A percentile compares a stretch with the other conserved stretches of the same genome.
Evolutionary conservation across 1,140 invertebrate genomes (phyloP).

Genomic region (Galleria mellonella): DNA sequence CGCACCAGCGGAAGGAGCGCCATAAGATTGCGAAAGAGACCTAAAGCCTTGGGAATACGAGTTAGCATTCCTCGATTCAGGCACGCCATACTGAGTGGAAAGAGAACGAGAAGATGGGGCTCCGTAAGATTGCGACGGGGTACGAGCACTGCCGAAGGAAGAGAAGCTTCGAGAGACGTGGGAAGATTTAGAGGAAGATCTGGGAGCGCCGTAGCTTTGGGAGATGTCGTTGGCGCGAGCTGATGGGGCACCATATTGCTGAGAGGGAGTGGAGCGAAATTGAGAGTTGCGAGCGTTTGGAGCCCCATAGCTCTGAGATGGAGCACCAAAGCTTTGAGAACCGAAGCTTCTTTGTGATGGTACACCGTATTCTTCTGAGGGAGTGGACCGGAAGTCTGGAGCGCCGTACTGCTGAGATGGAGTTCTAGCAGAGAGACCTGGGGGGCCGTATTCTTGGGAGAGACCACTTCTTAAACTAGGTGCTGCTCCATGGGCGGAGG

Average conservation of each 20-base stretch:
- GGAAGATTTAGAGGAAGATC: slow-evolving; percentile 1
- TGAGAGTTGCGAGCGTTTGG: slow-evolving; percentile 15
- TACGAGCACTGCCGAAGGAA: slow-evolving; percentile 1
- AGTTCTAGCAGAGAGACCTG: slow-evolving; percentile 14
- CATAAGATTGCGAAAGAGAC: slow-evolving; percentile 25
- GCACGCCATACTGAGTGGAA: slow-evolving; percentile 32
- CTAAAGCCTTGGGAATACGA: slow-evolving; percentile 31
- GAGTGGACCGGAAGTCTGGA: slow-evolving; percentile 24
- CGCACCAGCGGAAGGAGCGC: slow-evolving; percentile 12
- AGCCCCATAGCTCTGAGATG: slow-evolving; percentile 30
- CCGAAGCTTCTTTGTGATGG: slow-evolving; percentile 30
- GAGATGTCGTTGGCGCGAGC: slow-evolving; percentile 17
- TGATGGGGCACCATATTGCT: slow-evolving; percentile 25
- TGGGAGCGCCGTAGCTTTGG: slow-evolving; percentile 3
- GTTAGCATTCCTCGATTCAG: slow-evolving; percentile 26
- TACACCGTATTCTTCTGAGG: slow-evolving; percentile 33
- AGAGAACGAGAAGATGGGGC: slow-evolving; percentile 15
- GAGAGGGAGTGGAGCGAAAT: slow-evolving; percentile 17
- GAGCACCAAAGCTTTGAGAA: slow-evolving; percentile 6
- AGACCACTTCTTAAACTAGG: slow-evolving; percentile 9
- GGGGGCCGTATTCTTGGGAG: slow-evolving; percentile 24
- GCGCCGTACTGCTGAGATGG: slow-evolving; percentile 18
- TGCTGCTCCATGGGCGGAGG: background rate
- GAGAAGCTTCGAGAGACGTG: slow-evolving; percentile 4
- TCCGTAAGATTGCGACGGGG: slow-evolving; percentile 18